Evolutionary conservation across 2,888 invertebrate species (phyloP), one percentile per base, ranked within the genome.

Genomic region (Anoplius nigerrimus): DNA sequence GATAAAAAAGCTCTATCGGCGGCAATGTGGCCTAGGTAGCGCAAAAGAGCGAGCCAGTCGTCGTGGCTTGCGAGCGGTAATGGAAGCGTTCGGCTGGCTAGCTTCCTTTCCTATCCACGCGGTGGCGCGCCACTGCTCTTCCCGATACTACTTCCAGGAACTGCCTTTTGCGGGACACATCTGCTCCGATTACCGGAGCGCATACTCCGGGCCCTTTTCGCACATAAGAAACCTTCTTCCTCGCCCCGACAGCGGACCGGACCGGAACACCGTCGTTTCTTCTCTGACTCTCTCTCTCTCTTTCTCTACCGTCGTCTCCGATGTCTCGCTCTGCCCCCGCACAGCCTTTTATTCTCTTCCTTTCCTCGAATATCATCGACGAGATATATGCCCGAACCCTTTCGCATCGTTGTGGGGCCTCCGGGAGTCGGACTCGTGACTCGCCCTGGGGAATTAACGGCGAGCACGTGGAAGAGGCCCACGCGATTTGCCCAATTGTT

Each of bases 111-210:
- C 34, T 34, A 34, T 34, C 34, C 11, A 34, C 34, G 34, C 34
- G 34, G 34, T 21, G 52, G 22, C 52, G 21, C 20, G 52, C 21
- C 52, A 22, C 21, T 52, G 21, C 21, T 22, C n/a, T 13, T 42
- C 56, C 46, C 62, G 74, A 52, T 66, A 61, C 61, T 62, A 67
- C 74, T 79, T 79, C 75, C 68, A 79, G 75, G 75, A 79, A 79
- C 72, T 60, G 54, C 66, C 69, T 60, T 67, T 72, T 64, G 69
- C 67, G 66, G 65, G 67, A 75, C 70, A 78, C 81, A 76, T 81
- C 79, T 78, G 81, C 75, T 79, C 78, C 77, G 77, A 70, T 79
- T 79, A 79, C 76, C 64, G 62, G 54, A 67, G 55, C 21, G 69
- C 61, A 59, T 72, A 72, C 58, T 20, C 53, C 45, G 53, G 62